Conservation (phyloP, 2,797 vertebrate species). For the Caiman crocodilus region DNA sequence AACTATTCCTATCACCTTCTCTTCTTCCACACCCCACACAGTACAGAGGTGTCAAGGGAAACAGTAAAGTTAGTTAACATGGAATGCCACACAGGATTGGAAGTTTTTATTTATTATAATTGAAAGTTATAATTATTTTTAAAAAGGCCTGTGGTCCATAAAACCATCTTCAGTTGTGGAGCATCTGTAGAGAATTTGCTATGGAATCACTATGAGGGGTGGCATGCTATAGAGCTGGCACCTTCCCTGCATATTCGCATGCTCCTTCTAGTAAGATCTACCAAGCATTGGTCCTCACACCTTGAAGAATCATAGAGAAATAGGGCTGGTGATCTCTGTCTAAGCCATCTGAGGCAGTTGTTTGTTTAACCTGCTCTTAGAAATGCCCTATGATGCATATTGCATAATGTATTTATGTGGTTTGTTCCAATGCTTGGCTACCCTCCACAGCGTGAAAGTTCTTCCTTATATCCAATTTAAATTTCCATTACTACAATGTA, state of each 20-base stretch:
- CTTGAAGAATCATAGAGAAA: neutral
- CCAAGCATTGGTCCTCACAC: neutral
- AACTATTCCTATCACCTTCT: neutral
- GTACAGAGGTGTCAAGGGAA: neutral
- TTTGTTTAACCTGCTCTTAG: too few species aligned
- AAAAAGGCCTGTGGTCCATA: neutral
- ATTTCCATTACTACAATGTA: too few species aligned
- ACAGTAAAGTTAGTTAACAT: fast-evolving
- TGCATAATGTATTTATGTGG: too few species aligned
- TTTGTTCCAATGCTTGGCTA: too few species aligned
- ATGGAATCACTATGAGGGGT: neutral
- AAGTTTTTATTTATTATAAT: neutral
- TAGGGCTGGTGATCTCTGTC: neutral
- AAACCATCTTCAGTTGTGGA: neutral
- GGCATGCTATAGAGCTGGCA: neutral
- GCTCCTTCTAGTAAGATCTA: neutral
- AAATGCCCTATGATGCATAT: too few species aligned
- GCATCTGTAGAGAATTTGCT: neutral
- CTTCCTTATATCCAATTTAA: too few species aligned
- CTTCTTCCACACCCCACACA: neutral
- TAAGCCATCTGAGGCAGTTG: too few species aligned
- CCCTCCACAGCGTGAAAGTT: too few species aligned
- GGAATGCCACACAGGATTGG: neutral
- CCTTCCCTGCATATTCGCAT: neutral
- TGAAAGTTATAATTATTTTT: neutral